These are phyloP conservation scores for Leptatherina wallacei DNA, from an alignment of 2,797 vertebrate genomes.

Conservation along the genomic window DNA sequence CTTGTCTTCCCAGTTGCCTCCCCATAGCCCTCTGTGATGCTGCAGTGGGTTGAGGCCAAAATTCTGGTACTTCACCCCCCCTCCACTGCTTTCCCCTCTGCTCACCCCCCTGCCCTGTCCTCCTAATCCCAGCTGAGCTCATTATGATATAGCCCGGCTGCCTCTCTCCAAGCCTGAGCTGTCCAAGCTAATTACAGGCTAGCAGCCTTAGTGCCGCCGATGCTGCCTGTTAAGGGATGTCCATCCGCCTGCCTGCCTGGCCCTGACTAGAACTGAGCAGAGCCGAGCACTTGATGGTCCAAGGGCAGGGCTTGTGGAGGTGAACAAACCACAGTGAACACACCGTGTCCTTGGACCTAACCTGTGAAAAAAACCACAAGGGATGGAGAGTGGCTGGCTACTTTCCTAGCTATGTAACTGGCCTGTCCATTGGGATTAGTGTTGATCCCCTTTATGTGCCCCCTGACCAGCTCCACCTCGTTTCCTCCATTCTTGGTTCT, in stretches of 20 bases:
- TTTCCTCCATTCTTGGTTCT: constrained; percentile 50
- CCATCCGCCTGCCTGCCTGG: constrained; percentile 74
- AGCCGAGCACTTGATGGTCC: constrained; percentile 44
- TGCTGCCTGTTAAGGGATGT: constrained; percentile 97
- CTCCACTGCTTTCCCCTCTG: constrained; percentile 80
- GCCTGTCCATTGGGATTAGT: constrained; percentile 91
- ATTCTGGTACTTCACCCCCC: constrained; percentile 76
- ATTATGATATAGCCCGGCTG: constrained; percentile 99
- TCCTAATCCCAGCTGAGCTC: constrained; percentile 99
- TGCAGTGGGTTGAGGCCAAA: constrained; percentile 79
- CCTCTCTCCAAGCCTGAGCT: constrained; percentile 97
- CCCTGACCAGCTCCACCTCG: constrained; percentile 77
- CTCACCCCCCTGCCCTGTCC: constrained; percentile 98
- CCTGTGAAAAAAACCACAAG: constrained; percentile 88
- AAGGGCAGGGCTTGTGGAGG: constrained; percentile 55
- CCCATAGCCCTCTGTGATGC: constrained; percentile 74
- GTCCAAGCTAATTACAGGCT: constrained; percentile 99
- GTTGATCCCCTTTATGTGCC: constrained; percentile 92
- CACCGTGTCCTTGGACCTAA: constrained; percentile 92
- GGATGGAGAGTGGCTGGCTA: constrained; percentile 83
- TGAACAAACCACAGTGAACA: constrained; percentile 46
- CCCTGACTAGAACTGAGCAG: constrained; percentile 69
- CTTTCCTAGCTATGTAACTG: constrained; percentile 86
- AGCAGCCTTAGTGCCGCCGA: constrained; percentile 86
- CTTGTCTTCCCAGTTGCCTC: constrained; percentile 73